phyloP scores from a whole-genome alignment of 92 coral and sea anemone species.

The Porites lobata region DNA sequence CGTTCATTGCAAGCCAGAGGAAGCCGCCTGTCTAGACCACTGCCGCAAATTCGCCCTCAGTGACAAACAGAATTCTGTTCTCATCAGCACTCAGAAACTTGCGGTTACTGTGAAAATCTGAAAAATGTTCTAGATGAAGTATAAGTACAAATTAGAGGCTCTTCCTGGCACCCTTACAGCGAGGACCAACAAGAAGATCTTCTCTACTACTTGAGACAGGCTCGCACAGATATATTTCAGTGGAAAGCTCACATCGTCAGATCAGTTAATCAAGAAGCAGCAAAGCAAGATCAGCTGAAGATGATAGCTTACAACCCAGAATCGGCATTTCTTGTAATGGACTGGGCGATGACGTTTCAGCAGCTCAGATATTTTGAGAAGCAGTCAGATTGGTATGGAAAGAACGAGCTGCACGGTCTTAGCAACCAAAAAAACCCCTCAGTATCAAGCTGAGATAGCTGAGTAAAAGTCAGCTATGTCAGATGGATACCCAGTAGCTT shows the following conservation, averaged over 20 bases:
- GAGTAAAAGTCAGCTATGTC: too few species aligned
- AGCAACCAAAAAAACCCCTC: too few species aligned
- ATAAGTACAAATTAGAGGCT: slow-evolving; percentile 36
- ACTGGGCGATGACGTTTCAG: slow-evolving; percentile 67
- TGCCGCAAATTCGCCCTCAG: slow-evolving; percentile 5
- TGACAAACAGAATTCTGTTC: slow-evolving; percentile 30
- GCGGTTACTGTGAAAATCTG: slow-evolving; percentile 43
- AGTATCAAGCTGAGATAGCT: too few species aligned
- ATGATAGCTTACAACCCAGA: slow-evolving; percentile 19
- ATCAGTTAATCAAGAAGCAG: slow-evolving; percentile 50
- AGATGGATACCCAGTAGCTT: too few species aligned
- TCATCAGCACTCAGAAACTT: slow-evolving; percentile 48
- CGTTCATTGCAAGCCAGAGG: slow-evolving; percentile 36
- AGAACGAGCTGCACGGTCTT: background rate
- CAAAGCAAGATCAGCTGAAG: slow-evolving; percentile 43
- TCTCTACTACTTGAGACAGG: slow-evolving; percentile 51
- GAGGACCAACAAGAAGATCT: slow-evolving; percentile 58
- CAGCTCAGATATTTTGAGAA: slow-evolving; percentile 66
- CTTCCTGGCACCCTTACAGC: slow-evolving; percentile 58
- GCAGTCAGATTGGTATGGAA: slow-evolving; percentile 60
- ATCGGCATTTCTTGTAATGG: slow-evolving; percentile 53
- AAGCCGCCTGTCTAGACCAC: background rate
- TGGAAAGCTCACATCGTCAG: slow-evolving; percentile 66
- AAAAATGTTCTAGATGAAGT: slow-evolving; percentile 46
- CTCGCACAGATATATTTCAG: slow-evolving; percentile 23